Base-by-base conservation (phyloP, 2,113 vertebrate species). In the Genyomyrus donnyi region DNA sequence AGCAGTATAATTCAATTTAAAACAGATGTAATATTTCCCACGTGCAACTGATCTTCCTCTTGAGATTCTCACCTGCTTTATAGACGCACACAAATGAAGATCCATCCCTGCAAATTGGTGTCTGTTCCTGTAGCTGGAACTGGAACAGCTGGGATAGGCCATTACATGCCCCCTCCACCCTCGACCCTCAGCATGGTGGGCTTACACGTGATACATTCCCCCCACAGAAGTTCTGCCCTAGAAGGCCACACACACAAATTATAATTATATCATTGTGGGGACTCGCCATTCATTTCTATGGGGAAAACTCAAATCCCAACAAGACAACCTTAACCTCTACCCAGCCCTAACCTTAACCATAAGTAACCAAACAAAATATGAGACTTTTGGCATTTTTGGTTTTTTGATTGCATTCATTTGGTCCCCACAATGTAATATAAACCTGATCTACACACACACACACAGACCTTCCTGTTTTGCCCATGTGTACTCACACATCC, bases 401-500 rank as follows among this genome's bases (percentile, higher is more conserved):
- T 53, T 53, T 53, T 53, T 53, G 4, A 53, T 19, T 19, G 52
- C 52, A 53, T 53, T 19, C 52, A 53, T 52, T 52, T 52, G 50
- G 17, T 53, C 17, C 15, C 17, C 17, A 19, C 52, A 53, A 21
- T 56, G 5, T 21, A 21, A 56, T 56, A 56, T 56, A 56, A 56
- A 56, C 53, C 19, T 19, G 17, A 19, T 17, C 52, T 5, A 56
- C 3, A 93, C 93, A 92, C 77, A 83, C 48, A 10, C 49, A 50
- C 49, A 50, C 49, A 50, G 88, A 0, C 0, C 93, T 98, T 98
- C 97, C 97, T 98, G 97, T 98, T 98, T 98, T 96, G 95, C 94
- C 94, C 94, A 93, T 90, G 93, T 95, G 88, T 93, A 94, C 95
- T 92, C 92, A 95, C 94, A 94, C 94, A 96, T 97, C 97, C 96